These are phyloP conservation scores for Leptarthrus brevirostris DNA, from an alignment of 2,888 invertebrate species.

Conservation along the genomic window DNA sequence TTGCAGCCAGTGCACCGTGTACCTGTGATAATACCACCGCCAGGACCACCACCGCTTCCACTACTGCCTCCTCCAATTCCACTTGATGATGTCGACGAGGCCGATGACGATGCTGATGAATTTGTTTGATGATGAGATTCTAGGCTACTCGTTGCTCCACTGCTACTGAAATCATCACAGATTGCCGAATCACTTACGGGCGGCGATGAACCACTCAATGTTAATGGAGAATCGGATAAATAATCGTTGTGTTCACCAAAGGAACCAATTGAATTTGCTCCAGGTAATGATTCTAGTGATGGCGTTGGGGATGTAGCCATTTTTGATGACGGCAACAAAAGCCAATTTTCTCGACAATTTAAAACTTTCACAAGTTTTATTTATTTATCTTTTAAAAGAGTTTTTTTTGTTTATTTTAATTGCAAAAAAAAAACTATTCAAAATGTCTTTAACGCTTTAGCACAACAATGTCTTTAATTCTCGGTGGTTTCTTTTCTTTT, in stretches of 20 bases:
- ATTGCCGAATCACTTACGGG: conserved; percentile 87
- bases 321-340: conserved; percentile 68
- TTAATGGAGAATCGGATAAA: conserved; percentile 80
- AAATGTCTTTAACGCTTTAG: not conserved
- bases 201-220: conserved; percentile 88
- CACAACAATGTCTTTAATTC: conserved; percentile 13
- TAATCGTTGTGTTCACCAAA: conserved; percentile 83
- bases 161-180: conserved; percentile 74
- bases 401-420: not conserved
- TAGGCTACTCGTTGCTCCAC: conserved; percentile 58
- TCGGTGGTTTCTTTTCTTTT: conserved; percentile 19
- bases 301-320: conserved; percentile 91
- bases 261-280: conserved; percentile 89
- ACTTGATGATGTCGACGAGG: conserved; percentile 63
- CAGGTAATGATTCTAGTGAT: conserved; percentile 89
- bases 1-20: conserved; percentile 95
- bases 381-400: too few species aligned
- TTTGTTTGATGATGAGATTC: conserved; percentile 64
- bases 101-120: conserved; percentile 63
- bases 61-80: conserved; percentile 72
- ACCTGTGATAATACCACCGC: conserved; percentile 68
- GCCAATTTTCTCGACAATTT: not conserved
- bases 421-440: not conserved
- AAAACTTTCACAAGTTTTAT: too few species aligned
- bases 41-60: conserved; percentile 71